Percentiles rank a stretch among this genome's conserved stretches.
Evolutionary conservation across 2,797 vertebrate species (phyloP).

Genomic region (Bryconaethiops microstoma): DNA sequence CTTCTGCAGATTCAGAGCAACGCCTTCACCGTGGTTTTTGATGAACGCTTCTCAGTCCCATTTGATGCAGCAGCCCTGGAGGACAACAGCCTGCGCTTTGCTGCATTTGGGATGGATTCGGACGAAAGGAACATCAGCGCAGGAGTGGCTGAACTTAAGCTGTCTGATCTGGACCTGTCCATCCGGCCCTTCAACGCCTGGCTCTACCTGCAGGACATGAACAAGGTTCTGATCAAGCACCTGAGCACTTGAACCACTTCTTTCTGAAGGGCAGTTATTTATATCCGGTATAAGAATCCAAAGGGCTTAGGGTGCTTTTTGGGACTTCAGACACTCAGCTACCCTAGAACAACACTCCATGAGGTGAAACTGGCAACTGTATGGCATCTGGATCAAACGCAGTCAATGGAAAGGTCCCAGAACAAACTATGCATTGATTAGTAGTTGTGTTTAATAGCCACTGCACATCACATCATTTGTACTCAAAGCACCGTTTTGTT

Average conservation of each 20-base stretch:
- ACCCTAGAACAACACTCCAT: too few species aligned
- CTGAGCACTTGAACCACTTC: neutral
- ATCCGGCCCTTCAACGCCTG: constrained; percentile 90
- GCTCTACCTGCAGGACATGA: constrained; percentile 95
- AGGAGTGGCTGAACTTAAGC: constrained; percentile 89
- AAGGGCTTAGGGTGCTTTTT: neutral
- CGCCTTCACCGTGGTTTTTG: constrained; percentile 87
- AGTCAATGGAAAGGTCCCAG: too few species aligned
- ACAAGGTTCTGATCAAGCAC: constrained; percentile 77
- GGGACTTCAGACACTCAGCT: too few species aligned
- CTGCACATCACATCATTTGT: too few species aligned
- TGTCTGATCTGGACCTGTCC: constrained; percentile 90
- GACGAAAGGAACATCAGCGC: constrained; percentile 89
- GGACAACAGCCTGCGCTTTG: constrained; percentile 89
- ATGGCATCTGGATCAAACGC: too few species aligned
- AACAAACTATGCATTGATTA: too few species aligned
- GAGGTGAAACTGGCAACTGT: too few species aligned
- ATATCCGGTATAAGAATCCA: neutral
- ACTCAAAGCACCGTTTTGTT: too few species aligned
- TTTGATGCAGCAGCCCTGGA: constrained; percentile 83
- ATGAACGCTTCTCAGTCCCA: constrained; percentile 89
- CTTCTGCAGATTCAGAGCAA: constrained; percentile 86
- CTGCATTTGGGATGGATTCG: constrained; percentile 87
- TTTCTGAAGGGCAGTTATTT: neutral
- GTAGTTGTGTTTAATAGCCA: too few species aligned